phyloP scores from a whole-genome alignment of 2,113 vertebrate genomes.

The Corvus moneduloides region DNA sequence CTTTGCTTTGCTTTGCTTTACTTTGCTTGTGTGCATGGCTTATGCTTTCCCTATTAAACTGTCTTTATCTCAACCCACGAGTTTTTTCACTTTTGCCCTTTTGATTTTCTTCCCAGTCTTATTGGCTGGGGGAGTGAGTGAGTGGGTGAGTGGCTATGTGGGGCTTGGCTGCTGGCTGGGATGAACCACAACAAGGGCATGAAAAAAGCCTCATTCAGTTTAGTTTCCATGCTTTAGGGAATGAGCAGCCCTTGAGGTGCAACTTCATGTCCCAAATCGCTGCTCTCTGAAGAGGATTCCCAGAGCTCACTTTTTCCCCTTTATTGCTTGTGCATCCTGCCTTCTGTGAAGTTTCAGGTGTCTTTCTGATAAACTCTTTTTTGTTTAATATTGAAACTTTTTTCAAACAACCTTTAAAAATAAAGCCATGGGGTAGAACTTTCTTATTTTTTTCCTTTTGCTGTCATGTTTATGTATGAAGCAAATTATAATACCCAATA shows the following conservation, averaged over 20 bases:
- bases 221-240: background rate
- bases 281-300: background rate
- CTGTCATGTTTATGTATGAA: constrained; percentile 37
- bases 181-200: background rate
- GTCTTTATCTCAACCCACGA: background rate
- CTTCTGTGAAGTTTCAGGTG: background rate
- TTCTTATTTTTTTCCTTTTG: background rate
- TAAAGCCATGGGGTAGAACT: background rate
- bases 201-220: background rate
- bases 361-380: background rate
- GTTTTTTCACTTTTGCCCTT: background rate
- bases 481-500: constrained; percentile 32
- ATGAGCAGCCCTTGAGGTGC: background rate
- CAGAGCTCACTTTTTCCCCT: background rate
- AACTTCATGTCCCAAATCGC: background rate
- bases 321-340: background rate
- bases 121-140: background rate
- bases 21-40: background rate
- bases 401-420: background rate
- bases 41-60: background rate
- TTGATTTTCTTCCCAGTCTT: background rate
- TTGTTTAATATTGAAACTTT: background rate
- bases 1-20: background rate
- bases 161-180: background rate
- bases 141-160: background rate